Evolutionary conservation across 2,797 vertebrate species (phyloP).

Genomic region (Argya squamiceps): DNA sequence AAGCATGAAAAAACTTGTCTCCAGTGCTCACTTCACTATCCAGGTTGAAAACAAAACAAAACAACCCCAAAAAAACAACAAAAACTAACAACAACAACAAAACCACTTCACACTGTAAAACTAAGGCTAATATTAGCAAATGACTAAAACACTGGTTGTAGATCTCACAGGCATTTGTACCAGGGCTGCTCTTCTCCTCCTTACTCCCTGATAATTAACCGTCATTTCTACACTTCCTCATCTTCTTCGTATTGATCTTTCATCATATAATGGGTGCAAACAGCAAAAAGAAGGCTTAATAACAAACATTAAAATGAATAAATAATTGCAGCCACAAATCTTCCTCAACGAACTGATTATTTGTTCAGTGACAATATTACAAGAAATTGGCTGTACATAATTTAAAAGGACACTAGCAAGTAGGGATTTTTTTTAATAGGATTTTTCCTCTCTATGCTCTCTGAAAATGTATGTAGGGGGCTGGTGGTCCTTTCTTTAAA

Average conservation of each 20-base stretch:
- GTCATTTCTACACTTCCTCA: conserved; percentile 65
- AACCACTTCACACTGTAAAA: background rate
- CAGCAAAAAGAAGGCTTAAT: conserved; percentile 71
- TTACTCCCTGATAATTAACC: conserved; percentile 59
- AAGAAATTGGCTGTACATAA: conserved; percentile 71
- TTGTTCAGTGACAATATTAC: conserved; percentile 73
- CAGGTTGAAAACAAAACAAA: background rate
- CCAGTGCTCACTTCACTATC: background rate
- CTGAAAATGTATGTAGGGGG: fast-evolving
- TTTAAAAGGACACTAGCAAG: conserved; percentile 64
- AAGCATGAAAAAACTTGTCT: background rate
- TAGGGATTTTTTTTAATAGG: background rate
- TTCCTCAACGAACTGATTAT: conserved; percentile 70
- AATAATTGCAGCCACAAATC: conserved; percentile 77
- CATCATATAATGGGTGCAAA: conserved; percentile 69
- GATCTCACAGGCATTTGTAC: background rate
- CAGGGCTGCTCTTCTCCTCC: background rate
- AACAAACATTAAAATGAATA: conserved; percentile 77
- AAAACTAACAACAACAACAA: background rate
- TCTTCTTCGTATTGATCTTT: conserved; percentile 75
- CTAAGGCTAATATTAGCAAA: background rate
- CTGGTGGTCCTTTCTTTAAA: background rate
- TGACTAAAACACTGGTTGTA: background rate
- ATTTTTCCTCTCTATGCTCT: background rate
- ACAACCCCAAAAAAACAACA: background rate